phyloP scores from a whole-genome alignment of 2,113 vertebrate species.

The Dasyurus viverrinus region DNA sequence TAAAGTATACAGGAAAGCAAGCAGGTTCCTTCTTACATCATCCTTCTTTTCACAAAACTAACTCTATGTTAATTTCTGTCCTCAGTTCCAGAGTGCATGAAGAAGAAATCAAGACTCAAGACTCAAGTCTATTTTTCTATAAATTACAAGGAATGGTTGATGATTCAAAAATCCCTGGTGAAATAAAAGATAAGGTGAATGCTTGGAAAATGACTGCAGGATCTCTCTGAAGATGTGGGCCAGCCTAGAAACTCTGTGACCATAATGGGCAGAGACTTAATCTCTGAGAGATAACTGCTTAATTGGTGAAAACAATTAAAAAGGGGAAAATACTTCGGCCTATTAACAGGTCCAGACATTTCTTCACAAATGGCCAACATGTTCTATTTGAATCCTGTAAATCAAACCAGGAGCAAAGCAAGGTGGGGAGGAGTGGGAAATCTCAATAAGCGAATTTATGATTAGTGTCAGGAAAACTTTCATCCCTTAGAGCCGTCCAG shows the following conservation, averaged over 20 bases:
- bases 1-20: neutral
- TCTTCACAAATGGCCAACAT: neutral
- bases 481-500: neutral
- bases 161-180: neutral
- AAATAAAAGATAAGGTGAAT: neutral
- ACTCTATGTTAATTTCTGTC: rapidly evolving
- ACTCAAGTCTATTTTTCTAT: neutral
- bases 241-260: neutral
- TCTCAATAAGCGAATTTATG: neutral
- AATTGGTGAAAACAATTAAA: neutral
- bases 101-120: neutral
- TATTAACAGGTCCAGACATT: neutral
- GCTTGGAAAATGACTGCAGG: neutral
- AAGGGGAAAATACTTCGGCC: neutral
- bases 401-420: neutral
- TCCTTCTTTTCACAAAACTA: neutral
- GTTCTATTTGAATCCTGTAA: neutral
- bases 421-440: neutral
- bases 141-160: neutral
- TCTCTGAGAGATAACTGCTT: neutral
- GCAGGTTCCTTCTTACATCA: too few relatives aligned
- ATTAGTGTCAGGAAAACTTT: neutral
- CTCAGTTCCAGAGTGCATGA: neutral
- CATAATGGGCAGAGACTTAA: neutral
- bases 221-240: neutral